Evolutionary conservation across 2,113 vertebrate species (phyloP), one percentile per base, ranked within the genome.

Genomic region (Parus major): DNA sequence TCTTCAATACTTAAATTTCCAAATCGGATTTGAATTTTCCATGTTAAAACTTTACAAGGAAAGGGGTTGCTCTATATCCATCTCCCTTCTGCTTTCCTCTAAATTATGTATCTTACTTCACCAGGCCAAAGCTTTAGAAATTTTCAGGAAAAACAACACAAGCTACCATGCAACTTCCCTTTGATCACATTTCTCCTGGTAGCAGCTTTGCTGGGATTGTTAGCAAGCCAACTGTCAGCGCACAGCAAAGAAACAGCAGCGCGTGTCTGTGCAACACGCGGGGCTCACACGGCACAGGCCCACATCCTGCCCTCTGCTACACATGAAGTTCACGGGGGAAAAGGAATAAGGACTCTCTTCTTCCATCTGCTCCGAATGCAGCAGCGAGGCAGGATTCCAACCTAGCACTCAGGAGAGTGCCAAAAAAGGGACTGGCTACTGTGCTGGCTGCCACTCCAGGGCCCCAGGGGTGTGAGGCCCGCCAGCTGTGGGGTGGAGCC

Each of bases 381-480:
- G 95, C 90, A 88, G 86, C 9, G 2, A 95, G 96, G 96, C 96
- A 96, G 86, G 65, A 93, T 88, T 97, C 96, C 96, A 97, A 96
- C 90, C 90, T 78, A 94, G 90, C 90, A 60, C 94, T 94, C 93
- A 83, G 92, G 86, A 96, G 86, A 96, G 92, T 95, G 96, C 94
- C 96, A 97, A 88, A 95, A 96, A 96, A 93, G 95, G 95, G 96
- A 96, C 95, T 95, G 95, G 95, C 96, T 97, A 96, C 96, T 93
- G 93, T 96, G 96, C 82, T 96, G 93, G 95, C 95, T 95, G 94
- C 93, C 94, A 96, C 94, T 78, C 46, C 96, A 87, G 85, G 91
- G 93, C 92, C 94, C 93, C 96, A 76, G 88, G 95, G 96, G 95
- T 89, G 81, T 73, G 93, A 93, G 88, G 94, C 95, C 90, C 85